Percentiles rank a stretch among this genome's conserved stretches.
Evolutionary conservation across 2,113 vertebrate species (phyloP).

Genomic region (Haplochromis burtoni): DNA sequence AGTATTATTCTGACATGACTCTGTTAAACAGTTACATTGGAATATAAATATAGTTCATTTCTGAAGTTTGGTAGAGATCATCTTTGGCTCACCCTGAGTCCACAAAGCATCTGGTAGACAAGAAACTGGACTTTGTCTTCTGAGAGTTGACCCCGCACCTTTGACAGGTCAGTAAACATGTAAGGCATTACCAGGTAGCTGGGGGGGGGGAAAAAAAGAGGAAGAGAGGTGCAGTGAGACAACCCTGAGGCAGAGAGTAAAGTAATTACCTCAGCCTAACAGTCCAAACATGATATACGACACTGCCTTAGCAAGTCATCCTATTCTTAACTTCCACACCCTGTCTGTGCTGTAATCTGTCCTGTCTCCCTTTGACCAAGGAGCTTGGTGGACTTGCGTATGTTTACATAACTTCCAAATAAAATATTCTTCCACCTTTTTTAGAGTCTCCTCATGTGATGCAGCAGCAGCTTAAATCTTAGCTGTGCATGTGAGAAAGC

Average conservation of each 20-base stretch:
- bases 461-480: neutral
- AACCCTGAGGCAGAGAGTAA: neutral
- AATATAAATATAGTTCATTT: neutral
- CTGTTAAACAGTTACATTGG: neutral
- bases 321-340: neutral
- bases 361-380: neutral
- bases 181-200: constrained; percentile 99
- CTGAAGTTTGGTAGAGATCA: neutral
- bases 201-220: constrained; percentile 34
- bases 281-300: neutral
- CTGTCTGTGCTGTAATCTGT: neutral
- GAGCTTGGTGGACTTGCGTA: neutral
- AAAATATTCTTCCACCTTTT: neutral
- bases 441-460: neutral
- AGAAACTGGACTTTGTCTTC: constrained; percentile 93
- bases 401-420: neutral
- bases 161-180: constrained; percentile 94
- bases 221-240: neutral
- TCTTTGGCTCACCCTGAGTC: constrained; percentile 81
- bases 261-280: neutral
- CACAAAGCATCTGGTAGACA: constrained; percentile 95
- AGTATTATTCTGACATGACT: neutral
- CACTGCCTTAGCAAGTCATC: neutral
- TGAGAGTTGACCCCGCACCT: constrained; percentile 87
- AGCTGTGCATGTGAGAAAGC: neutral